Evolutionary conservation across 2,888 invertebrate species (phyloP).

Genomic region (Eumacrocentrus americanus): DNA sequence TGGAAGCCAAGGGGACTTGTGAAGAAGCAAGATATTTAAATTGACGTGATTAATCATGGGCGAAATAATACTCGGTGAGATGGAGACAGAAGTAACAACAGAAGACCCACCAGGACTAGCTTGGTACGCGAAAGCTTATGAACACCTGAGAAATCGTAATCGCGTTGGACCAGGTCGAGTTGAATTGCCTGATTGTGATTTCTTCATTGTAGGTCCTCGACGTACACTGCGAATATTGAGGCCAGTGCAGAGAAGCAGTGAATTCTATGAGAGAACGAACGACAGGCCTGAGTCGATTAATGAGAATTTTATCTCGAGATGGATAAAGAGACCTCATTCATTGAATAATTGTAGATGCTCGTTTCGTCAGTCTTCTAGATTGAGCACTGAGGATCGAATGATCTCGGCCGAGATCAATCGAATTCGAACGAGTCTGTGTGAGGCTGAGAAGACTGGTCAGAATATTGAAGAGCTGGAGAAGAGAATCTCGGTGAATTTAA

Average conservation of each 20-base stretch:
- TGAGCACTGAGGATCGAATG: conserved; percentile 46
- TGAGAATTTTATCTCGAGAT: conserved; percentile 55
- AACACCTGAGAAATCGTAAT: conserved; percentile 51
- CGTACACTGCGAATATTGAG: conserved; percentile 51
- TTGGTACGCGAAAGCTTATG: conserved; percentile 52
- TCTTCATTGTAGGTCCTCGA: conserved; percentile 52
- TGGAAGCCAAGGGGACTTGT: neutral
- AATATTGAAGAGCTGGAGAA: conserved; percentile 50
- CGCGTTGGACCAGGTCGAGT: conserved; percentile 50
- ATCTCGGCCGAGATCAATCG: conserved; percentile 53
- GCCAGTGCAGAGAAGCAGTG: conserved; percentile 43
- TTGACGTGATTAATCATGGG: neutral
- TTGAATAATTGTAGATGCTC: conserved; percentile 57
- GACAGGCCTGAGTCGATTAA: conserved; percentile 53
- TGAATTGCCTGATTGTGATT: conserved; percentile 54
- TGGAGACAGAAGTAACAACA: conserved; percentile 37
- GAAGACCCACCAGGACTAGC: conserved; percentile 28
- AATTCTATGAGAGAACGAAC: conserved; percentile 45
- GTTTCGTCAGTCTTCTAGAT: conserved; percentile 51
- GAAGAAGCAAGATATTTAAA: neutral
- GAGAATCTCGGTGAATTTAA: conserved; percentile 46
- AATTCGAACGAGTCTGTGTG: conserved; percentile 53
- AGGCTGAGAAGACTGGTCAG: conserved; percentile 49
- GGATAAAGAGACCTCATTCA: conserved; percentile 54
- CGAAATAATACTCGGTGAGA: conserved; percentile 11